These are phyloP conservation scores for Ceratoteleas bidentatus DNA, from an alignment of 1,140 invertebrate genomes.

Conservation along the genomic window DNA sequence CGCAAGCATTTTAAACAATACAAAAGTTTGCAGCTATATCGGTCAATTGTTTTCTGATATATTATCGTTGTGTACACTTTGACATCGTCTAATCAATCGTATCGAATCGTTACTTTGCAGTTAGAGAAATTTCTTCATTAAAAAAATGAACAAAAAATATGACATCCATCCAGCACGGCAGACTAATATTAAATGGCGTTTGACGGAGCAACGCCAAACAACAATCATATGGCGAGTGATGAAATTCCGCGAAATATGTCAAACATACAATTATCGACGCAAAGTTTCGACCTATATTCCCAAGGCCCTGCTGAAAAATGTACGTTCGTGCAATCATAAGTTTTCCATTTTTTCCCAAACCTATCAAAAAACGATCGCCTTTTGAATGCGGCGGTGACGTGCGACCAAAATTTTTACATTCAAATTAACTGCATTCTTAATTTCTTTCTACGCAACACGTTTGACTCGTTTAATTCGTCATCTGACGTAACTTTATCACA, in stretches of 20 bases:
- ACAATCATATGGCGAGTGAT: not conserved
- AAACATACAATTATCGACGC: not conserved
- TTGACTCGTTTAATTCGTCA: not conserved
- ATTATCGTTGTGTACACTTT: no score
- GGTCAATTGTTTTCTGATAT: no score
- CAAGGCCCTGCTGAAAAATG: not conserved
- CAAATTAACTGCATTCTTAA: not conserved
- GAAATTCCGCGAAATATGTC: not conserved
- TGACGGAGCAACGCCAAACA: not conserved
- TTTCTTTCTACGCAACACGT: not conserved
- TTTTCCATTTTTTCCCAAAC: not conserved
- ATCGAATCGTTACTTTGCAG: no score
- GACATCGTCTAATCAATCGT: no score
- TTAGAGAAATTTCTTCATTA: no score
- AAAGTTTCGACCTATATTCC: not conserved
- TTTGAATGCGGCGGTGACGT: not conserved
- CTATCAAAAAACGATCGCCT: not conserved
- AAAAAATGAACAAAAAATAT: no score
- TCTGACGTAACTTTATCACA: not conserved
- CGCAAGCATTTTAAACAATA: no score
- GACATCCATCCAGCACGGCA: no score
- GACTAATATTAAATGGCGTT: no score
- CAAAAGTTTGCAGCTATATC: no score
- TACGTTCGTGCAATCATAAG: not conserved
- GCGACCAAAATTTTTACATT: not conserved